Evolutionary conservation across 2,888 invertebrate species (phyloP).

Genomic region (Diaperis boleti): DNA sequence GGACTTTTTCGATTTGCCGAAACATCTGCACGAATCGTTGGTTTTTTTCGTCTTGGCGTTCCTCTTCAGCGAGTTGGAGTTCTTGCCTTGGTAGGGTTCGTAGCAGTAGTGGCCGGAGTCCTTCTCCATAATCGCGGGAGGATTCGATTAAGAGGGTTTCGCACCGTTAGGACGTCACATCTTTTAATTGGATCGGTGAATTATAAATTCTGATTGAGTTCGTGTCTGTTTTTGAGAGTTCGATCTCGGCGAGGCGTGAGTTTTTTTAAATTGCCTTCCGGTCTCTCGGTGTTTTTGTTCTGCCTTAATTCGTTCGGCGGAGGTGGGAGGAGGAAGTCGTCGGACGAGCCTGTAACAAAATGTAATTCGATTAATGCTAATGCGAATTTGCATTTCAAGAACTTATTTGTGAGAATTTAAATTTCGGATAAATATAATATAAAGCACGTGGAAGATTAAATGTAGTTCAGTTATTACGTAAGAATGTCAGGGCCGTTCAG

Average conservation of each 20-base stretch:
- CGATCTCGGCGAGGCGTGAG: conserved; percentile 13
- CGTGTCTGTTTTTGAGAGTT: conserved; percentile 18
- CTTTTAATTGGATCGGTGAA: conserved; percentile 24
- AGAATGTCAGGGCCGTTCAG: no score
- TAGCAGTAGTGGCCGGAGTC: conserved; percentile 66
- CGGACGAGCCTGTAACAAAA: conserved; percentile 40
- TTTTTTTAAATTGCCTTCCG: conserved; percentile 35
- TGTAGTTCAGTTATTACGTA: no score
- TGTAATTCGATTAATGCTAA: conserved; percentile 43
- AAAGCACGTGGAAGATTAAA: no score
- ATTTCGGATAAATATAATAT: no score
- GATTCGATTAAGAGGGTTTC: background rate
- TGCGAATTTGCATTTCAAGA: no score
- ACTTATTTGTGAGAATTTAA: no score
- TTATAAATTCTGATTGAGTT: conserved; percentile 42
- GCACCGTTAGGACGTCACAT: conserved; percentile 29
- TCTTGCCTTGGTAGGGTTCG: conserved; percentile 64
- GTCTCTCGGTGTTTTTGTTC: conserved; percentile 15
- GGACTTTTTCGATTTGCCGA: conserved; percentile 49
- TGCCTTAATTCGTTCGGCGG: conserved; percentile 11
- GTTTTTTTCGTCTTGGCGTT: conserved; percentile 61
- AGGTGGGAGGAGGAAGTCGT: conserved; percentile 8
- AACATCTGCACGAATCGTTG: conserved; percentile 59
- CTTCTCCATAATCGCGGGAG: conserved; percentile 51
- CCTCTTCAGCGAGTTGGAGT: conserved; percentile 60